Percentiles rank a stretch among this genome's conserved stretches.
Evolutionary conservation across 2,797 vertebrate species (phyloP).

Genomic region (Florisuga fusca): DNA sequence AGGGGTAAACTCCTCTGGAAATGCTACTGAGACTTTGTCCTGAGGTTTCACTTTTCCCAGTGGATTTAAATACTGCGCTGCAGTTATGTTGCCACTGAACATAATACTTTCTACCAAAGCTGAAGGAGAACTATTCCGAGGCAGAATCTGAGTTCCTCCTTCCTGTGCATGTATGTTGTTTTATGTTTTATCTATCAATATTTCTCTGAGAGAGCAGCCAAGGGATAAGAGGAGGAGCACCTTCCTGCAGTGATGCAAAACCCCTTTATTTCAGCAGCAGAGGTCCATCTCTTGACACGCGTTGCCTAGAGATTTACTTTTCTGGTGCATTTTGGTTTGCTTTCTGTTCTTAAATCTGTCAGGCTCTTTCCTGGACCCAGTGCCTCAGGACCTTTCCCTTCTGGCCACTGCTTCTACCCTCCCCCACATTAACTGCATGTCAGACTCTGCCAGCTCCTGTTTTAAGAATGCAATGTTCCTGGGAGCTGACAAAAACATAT

Average conservation of each 20-base stretch:
- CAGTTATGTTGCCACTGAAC: not conserved
- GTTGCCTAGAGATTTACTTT: not conserved
- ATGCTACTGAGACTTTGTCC: not conserved
- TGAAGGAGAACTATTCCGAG: not conserved
- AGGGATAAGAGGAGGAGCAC: not conserved
- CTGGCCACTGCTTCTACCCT: slow-evolving; percentile 12
- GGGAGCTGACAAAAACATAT: slow-evolving; percentile 25
- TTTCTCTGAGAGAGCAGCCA: not conserved
- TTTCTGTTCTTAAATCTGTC: not conserved
- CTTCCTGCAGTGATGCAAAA: not conserved
- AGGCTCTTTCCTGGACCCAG: slow-evolving; percentile 9
- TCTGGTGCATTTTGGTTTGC: not conserved
- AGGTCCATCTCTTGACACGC: not conserved
- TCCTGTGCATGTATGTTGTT: not conserved
- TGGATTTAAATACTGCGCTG: not conserved
- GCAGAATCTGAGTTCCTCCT: not conserved
- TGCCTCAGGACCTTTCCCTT: slow-evolving; percentile 4
- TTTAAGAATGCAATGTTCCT: slow-evolving; percentile 49
- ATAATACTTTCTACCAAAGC: not conserved
- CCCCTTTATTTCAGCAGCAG: not conserved
- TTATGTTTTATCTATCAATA: not conserved
- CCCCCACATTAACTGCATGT: not conserved
- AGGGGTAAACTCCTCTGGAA: not conserved
- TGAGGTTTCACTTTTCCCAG: not conserved
- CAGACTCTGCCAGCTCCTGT: slow-evolving; percentile 17